Conservation (phyloP, 1,140 invertebrate species). For the Linepithema humile region DNA sequence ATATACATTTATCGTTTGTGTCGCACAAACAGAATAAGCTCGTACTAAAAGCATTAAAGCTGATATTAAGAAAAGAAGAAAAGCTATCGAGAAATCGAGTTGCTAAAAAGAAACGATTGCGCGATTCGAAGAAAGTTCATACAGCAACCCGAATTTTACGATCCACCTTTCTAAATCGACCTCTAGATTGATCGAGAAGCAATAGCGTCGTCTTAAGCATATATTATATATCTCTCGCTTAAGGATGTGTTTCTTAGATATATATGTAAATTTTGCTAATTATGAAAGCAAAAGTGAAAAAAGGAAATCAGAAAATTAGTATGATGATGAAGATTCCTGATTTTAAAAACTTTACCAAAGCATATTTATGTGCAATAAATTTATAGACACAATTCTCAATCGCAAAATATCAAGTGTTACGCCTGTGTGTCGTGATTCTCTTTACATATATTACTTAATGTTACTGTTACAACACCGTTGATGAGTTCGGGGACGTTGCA, state of each 20-base stretch:
- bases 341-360: too few relatives aligned
- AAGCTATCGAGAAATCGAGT: slow-evolving; percentile 12
- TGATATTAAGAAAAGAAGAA: too few relatives aligned
- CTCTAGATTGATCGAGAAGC: slow-evolving; percentile 57
- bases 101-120: neutral
- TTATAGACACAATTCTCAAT: neutral
- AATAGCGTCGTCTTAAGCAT: slow-evolving; percentile 11
- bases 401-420: neutral
- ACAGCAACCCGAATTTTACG: slow-evolving; percentile 68
- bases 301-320: neutral
- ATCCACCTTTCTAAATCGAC: slow-evolving; percentile 75
- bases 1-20: neutral
- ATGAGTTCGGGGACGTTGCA: too few relatives aligned
- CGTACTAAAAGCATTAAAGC: too few relatives aligned
- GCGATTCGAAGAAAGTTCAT: slow-evolving; percentile 63
- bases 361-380: neutral
- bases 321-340: neutral
- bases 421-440: neutral
- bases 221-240: neutral
- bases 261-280: neutral
- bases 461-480: neutral
- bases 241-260: neutral
- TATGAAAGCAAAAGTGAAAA: neutral
- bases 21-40: slow-evolving; percentile 20
- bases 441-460: slow-evolving; percentile 15